These are phyloP conservation scores for Globodera rostochiensis DNA, from an alignment of 1,140 invertebrate genomes.

Conservation along the genomic window DNA sequence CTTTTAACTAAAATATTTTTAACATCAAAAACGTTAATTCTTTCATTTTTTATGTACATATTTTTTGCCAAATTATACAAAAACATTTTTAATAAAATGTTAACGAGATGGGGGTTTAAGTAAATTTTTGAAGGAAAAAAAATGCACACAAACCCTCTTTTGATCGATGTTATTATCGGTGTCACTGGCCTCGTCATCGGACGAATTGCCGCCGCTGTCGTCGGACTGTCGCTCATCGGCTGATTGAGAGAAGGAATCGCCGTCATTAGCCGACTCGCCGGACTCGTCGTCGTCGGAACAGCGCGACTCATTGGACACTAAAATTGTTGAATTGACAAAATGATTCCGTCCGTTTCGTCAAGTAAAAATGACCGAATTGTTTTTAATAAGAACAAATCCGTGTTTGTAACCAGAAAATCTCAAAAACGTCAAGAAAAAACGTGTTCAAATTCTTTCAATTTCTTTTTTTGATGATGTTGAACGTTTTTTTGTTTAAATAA, in stretches of 20 bases:
- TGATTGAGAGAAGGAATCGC: neutral
- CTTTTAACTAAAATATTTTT: too few relatives aligned
- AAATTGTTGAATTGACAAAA: neutral
- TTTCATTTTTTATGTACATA: too few relatives aligned
- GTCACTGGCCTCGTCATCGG: constrained; percentile 1
- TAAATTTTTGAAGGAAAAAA: too few relatives aligned
- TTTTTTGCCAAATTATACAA: too few relatives aligned
- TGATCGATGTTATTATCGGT: neutral
- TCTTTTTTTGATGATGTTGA: constrained; percentile 8
- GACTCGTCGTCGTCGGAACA: neutral
- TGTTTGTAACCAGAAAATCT: too few relatives aligned
- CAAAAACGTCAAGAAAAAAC: neutral
- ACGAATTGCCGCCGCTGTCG: neutral
- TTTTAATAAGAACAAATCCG: neutral
- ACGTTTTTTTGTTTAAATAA: neutral
- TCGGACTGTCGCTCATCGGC: constrained; percentile 4
- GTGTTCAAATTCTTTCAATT: neutral
- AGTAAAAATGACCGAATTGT: neutral
- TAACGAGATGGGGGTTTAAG: too few relatives aligned
- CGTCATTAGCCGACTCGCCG: neutral
- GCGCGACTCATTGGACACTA: neutral
- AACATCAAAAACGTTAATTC: too few relatives aligned
- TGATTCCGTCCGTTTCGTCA: neutral
- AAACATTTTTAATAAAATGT: neutral
- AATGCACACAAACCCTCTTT: too few relatives aligned